phyloP scores from a whole-genome alignment of 23 tunicate species.

The Ciona savignyi region DNA sequence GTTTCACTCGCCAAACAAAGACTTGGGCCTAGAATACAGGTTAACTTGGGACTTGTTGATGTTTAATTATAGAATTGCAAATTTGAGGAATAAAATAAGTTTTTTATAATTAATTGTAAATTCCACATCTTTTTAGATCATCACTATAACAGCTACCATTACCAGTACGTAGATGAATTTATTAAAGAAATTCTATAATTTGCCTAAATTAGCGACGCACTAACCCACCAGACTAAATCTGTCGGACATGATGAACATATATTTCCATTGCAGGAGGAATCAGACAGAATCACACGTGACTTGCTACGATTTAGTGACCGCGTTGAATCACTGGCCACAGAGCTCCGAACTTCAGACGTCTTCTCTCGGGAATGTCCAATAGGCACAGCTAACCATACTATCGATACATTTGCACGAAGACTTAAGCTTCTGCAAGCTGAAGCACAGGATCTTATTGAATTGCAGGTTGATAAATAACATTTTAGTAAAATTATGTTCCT shows the following conservation, averaged over 20 bases:
- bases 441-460: constrained; percentile 86
- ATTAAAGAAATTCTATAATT: too few species aligned
- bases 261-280: constrained; percentile 64
- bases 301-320: constrained; percentile 84
- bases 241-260: too few species aligned
- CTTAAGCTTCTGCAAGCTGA: constrained; percentile 57
- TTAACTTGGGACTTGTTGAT: too few species aligned
- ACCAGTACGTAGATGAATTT: too few species aligned
- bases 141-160: too few species aligned
- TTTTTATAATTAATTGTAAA: too few species aligned
- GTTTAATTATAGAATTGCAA: too few species aligned
- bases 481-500: too few species aligned
- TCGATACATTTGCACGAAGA: constrained; percentile 53
- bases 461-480: constrained; percentile 75
- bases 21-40: constrained; percentile 90
- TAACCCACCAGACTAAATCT: too few species aligned
- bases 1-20: constrained; percentile 94
- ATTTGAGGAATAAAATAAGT: too few species aligned
- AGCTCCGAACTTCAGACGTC: constrained; percentile 68
- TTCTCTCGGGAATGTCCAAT: constrained; percentile 84
- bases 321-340: constrained; percentile 47
- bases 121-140: too few species aligned
- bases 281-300: constrained; percentile 86
- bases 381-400: constrained; percentile 37
- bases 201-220: too few species aligned